A percentile compares a stretch with the other conserved stretches of the same genome.
Evolutionary conservation across 1,140 invertebrate genomes (phyloP).

Genomic region (Zaprionus africanus): DNA sequence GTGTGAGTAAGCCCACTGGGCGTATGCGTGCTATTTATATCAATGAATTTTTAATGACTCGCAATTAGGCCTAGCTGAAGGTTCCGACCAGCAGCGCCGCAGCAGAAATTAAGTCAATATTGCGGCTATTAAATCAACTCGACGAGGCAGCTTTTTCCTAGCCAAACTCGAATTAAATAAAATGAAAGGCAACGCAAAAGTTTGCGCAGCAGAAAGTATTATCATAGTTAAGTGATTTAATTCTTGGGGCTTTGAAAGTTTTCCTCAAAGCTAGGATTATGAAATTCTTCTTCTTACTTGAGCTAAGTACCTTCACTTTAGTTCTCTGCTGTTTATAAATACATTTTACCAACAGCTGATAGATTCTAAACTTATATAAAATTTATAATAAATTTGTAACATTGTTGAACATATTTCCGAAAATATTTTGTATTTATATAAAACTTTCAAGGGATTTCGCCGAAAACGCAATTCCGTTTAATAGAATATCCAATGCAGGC

Average conservation of each 20-base stretch:
- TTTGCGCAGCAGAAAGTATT: background rate
- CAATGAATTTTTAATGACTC: constrained; percentile 68
- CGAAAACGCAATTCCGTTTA: background rate
- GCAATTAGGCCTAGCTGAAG: constrained; percentile 52
- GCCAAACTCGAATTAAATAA: constrained; percentile 8
- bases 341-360: too few species aligned
- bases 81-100: background rate
- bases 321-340: background rate
- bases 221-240: constrained; percentile 3
- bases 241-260: background rate
- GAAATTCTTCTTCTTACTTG: background rate
- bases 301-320: background rate
- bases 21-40: constrained; percentile 64
- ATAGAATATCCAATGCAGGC: constrained; percentile 11
- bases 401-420: background rate
- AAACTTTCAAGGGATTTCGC: background rate
- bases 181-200: background rate
- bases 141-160: constrained; percentile 8
- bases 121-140: constrained; percentile 31
- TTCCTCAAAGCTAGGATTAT: background rate
- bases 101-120: constrained; percentile 35
- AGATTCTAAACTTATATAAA: background rate
- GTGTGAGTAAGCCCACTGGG: constrained; percentile 7
- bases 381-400: background rate
- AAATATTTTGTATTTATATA: background rate